phyloP scores from a whole-genome alignment of 30 jellyfish, hydroid and myxozoan species.

The Chrysaora quinquecirrha region DNA sequence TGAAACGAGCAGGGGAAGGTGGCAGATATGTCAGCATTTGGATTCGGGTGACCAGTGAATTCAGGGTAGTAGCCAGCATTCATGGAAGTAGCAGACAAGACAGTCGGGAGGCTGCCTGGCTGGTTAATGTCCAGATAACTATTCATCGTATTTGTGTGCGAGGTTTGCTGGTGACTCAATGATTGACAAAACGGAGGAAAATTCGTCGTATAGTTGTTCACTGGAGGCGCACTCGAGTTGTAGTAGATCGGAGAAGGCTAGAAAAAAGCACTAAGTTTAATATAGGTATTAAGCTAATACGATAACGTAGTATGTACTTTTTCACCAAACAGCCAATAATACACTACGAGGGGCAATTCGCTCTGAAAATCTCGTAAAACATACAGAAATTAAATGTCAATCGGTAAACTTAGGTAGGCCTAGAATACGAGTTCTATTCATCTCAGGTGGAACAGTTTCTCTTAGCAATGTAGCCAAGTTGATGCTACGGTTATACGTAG shows the following conservation, averaged over 20 bases:
- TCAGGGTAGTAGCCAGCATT: conserved; percentile 45
- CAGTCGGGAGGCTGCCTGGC: conserved; percentile 29
- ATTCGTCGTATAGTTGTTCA: conserved; percentile 34
- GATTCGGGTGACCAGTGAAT: conserved; percentile 36
- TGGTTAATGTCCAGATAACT: conserved; percentile 41
- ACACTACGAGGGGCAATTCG: background rate
- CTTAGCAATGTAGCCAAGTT: no score
- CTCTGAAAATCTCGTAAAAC: no score
- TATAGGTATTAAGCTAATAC: no score
- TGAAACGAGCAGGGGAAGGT: conserved; percentile 58
- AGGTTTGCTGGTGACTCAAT: conserved; percentile 38
- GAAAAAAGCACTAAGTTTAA: background rate
- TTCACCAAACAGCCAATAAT: background rate
- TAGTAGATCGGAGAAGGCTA: conserved; percentile 46
- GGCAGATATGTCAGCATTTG: conserved; percentile 21
- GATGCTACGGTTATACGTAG: no score
- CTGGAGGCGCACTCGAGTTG: conserved; percentile 49
- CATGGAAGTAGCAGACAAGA: conserved; percentile 27
- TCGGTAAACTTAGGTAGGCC: no score
- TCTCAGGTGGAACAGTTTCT: no score
- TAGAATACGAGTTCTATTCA: no score
- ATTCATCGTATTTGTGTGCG: conserved; percentile 40
- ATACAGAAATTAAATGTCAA: no score
- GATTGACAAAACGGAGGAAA: conserved; percentile 54
- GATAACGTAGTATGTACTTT: no score